phyloP scores from a whole-genome alignment of 1,140 invertebrate genomes.

The Drosophila lowei region DNA sequence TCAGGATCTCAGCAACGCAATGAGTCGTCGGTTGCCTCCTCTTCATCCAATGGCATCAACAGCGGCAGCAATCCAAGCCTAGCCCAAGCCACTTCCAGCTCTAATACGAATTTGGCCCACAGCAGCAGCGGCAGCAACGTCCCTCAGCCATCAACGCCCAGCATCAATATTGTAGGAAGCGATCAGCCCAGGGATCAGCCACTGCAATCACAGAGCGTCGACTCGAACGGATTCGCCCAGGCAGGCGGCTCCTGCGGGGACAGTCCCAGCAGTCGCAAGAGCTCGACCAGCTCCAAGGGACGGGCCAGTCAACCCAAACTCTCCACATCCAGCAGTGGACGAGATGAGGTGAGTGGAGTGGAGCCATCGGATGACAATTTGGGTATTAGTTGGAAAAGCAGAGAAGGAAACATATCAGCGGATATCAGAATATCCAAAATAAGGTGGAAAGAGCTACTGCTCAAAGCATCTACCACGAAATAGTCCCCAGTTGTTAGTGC shows the following conservation, averaged over 20 bases:
- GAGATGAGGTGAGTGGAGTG: constrained; percentile 61
- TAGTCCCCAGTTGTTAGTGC: too few relatives aligned
- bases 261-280: constrained; percentile 67
- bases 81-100: constrained; percentile 34
- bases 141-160: constrained; percentile 37
- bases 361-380: too few relatives aligned
- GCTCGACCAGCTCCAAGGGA: constrained; percentile 68
- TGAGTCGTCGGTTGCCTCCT: constrained; percentile 25
- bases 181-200: constrained; percentile 24
- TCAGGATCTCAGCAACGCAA: constrained; percentile 16
- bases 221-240: constrained; percentile 51
- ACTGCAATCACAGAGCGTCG: constrained; percentile 44
- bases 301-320: constrained; percentile 54
- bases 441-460: too few relatives aligned
- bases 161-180: constrained; percentile 52
- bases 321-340: constrained; percentile 70
- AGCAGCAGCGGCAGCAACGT: constrained; percentile 3
- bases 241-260: constrained; percentile 36
- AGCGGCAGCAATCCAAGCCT: constrained; percentile 23
- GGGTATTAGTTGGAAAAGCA: too few relatives aligned
- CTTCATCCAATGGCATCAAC: constrained; percentile 1
- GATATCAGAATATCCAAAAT: too few relatives aligned
- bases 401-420: too few relatives aligned
- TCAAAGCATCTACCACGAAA: too few relatives aligned
- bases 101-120: constrained; percentile 18